Percentiles rank a stretch among this genome's conserved stretches.
Evolutionary conservation across 2,888 invertebrate species (phyloP).

Genomic region (Thymelicus acteon): DNA sequence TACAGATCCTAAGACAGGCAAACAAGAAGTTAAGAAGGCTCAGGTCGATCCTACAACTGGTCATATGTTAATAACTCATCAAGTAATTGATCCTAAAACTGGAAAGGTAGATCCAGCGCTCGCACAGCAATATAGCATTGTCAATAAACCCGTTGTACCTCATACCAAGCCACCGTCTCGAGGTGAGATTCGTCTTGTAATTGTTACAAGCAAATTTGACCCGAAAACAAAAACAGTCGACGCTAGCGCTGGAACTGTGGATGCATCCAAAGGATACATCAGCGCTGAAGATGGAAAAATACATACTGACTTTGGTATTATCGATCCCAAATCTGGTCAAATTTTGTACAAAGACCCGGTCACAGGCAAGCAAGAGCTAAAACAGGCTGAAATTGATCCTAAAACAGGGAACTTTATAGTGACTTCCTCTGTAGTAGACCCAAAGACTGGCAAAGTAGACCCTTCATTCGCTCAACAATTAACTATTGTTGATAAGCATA

Average conservation of each 20-base stretch:
- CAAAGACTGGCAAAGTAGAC: constrained; percentile 85
- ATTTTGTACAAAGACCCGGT: constrained; percentile 84
- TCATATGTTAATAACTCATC: constrained; percentile 83
- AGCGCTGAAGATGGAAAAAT: constrained; percentile 82
- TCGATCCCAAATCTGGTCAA: constrained; percentile 86
- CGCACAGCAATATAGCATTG: constrained; percentile 78
- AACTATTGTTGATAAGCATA: constrained; percentile 78
- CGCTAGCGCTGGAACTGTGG: constrained; percentile 79
- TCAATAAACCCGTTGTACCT: constrained; percentile 73
- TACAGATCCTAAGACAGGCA: constrained; percentile 76
- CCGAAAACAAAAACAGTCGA: constrained; percentile 85
- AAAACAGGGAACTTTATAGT: constrained; percentile 85
- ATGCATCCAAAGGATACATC: constrained; percentile 82
- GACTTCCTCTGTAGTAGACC: constrained; percentile 84
- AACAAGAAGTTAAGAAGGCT: constrained; percentile 84
- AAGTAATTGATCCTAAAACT: constrained; percentile 84
- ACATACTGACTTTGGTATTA: constrained; percentile 85
- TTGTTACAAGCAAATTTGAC: constrained; percentile 83
- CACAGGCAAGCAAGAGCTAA: constrained; percentile 86
- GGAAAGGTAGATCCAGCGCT: constrained; percentile 86
- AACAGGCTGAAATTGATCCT: constrained; percentile 86
- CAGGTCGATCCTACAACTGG: constrained; percentile 83
- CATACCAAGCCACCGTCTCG: constrained; percentile 68
- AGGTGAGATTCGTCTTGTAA: constrained; percentile 75
- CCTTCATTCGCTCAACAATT: constrained; percentile 83